Evolutionary conservation across 2,888 invertebrate species (phyloP).

Genomic region (Eupeodes latifasciatus): DNA sequence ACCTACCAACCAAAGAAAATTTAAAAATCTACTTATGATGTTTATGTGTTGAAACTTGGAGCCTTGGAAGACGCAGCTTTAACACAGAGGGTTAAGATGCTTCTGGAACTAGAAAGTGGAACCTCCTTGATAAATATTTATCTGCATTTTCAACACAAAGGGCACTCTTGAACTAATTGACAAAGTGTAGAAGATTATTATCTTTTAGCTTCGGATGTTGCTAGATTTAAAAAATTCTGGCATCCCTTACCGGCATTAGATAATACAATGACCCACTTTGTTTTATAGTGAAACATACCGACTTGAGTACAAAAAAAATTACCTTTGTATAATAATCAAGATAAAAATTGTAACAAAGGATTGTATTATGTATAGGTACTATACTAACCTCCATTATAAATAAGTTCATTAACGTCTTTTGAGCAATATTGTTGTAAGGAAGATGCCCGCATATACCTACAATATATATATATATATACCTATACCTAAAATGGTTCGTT

Average conservation of each 20-base stretch:
- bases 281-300: neutral
- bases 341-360: neutral
- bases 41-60: neutral
- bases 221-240: conserved; percentile 32
- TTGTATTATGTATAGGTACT: neutral
- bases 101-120: neutral
- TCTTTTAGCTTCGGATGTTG: conserved; percentile 37
- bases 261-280: conserved; percentile 18
- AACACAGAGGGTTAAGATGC: neutral
- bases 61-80: neutral
- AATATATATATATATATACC: neutral
- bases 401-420: conserved; percentile 38
- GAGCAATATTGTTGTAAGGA: neutral
- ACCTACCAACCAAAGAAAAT: neutral
- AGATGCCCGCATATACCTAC: conserved; percentile 4
- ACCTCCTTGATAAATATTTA: conserved; percentile 42
- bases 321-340: conserved; percentile 25
- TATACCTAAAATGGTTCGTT: too few species aligned
- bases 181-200: conserved; percentile 52
- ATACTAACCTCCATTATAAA: conserved; percentile 33
- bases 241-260: conserved; percentile 28
- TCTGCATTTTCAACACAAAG: conserved; percentile 24
- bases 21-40: neutral
- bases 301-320: conserved; percentile 37
- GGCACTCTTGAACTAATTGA: conserved; percentile 65